phyloP scores from a whole-genome alignment of 2,888 invertebrate genomes.

The Caenorhabditis drosophilae region DNA sequence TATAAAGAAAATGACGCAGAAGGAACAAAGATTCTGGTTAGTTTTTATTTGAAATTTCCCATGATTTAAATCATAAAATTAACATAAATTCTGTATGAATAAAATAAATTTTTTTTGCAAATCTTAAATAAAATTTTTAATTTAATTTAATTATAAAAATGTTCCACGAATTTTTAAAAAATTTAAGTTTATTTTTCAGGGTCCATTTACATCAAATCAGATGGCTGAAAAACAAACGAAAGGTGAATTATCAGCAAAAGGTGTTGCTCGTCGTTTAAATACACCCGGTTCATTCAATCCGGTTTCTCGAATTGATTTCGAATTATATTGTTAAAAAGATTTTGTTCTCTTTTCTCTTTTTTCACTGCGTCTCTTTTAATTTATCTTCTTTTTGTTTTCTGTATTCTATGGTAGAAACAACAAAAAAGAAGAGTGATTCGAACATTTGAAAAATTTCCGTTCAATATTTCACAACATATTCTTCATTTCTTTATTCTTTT shows the following conservation, averaged over 20 bases:
- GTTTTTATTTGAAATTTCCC: neutral
- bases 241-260: conserved; percentile 42
- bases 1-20: conserved; percentile 48
- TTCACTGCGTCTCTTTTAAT: neutral
- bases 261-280: conserved; percentile 49
- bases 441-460: too few relatives aligned
- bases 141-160: neutral
- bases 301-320: conserved; percentile 59
- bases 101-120: too few relatives aligned
- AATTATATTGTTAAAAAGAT: conserved; percentile 47
- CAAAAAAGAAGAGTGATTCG: too few relatives aligned
- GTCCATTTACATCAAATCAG: conserved; percentile 44
- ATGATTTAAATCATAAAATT: neutral
- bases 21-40: conserved; percentile 32
- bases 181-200: conserved; percentile 21
- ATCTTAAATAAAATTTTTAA: neutral
- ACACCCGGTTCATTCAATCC: conserved; percentile 53
- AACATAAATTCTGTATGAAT: neutral
- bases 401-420: too few relatives aligned
- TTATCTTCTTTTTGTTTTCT: neutral
- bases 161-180: neutral
- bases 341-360: conserved; percentile 1
- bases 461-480: too few relatives aligned
- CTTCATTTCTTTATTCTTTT: too few relatives aligned
- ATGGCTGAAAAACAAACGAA: conserved; percentile 46